Evolutionary conservation across 2,113 vertebrate genomes (phyloP).

Genomic region (Enhydra lutris): DNA sequence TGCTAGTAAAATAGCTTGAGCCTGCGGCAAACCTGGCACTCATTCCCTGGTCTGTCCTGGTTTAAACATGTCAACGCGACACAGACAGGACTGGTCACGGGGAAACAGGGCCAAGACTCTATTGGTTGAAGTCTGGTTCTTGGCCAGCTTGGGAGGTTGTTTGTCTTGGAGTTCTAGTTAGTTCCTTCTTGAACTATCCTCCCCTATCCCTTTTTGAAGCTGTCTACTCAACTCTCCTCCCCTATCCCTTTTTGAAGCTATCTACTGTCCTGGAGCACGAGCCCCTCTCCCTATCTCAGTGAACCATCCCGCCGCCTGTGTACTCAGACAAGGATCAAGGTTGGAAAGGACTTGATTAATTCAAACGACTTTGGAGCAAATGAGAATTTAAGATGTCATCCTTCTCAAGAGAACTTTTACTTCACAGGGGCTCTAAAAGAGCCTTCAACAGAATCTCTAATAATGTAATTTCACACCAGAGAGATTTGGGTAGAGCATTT

Average conservation of each 20-base stretch:
- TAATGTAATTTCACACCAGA: not conserved
- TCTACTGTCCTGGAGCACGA: not conserved
- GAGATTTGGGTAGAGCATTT: not conserved
- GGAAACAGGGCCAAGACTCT: not conserved
- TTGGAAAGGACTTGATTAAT: not conserved
- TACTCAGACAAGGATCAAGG: not conserved
- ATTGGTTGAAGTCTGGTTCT: not conserved
- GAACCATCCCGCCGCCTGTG: not conserved
- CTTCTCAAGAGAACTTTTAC: not conserved
- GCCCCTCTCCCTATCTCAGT: not conserved
- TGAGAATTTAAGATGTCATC: not conserved
- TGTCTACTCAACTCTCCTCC: not conserved
- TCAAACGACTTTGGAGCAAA: not conserved
- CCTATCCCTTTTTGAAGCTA: not conserved
- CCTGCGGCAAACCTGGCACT: not conserved
- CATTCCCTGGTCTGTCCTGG: not conserved
- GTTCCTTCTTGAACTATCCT: not conserved
- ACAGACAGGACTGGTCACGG: not conserved
- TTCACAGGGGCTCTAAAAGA: not conserved
- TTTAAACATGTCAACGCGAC: not conserved
- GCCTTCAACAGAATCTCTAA: not conserved
- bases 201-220: not conserved
- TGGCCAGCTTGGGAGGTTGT: not conserved
- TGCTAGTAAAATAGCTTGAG: conserved; percentile 24
- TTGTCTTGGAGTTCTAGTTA: not conserved